Base-by-base conservation (phyloP, 2,888 invertebrate species). In the Rhaphigaster nebulosa region DNA sequence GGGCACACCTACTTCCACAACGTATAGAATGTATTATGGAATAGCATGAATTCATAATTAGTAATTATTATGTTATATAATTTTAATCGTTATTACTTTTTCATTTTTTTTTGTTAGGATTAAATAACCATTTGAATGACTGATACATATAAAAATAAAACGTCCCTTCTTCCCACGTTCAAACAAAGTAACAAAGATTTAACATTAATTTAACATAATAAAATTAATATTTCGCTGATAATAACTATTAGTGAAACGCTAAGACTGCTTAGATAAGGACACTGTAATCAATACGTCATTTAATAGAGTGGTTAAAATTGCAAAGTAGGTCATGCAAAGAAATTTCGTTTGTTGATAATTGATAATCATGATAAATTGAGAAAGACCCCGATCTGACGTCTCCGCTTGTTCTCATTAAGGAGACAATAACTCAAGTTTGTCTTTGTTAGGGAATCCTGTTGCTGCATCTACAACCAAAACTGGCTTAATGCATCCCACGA, bases 371-470 rank as follows among this genome's bases (percentile, higher is more conserved):
- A 29, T 38, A 38, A 26, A 76, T 76, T 6, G 18, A 23, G 70
- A 38, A 76, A 38, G 70, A 38, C 1, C 70, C 70, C 13, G 65
- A 65, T 29, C 65, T 29, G 29, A 65, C 65, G 29, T n/a, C 70
- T 20, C 20, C 70, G 20, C 70, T 76, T 76, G 70, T 76, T 38
- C 20, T 76, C 34, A 76, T 76, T 76, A 76, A 34, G 20, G 70
- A 76, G 70, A 76, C 70, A 76, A 76, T 76, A 38, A 38, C 34
- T 38, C 20, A 76, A 76, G 70, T 38, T 76, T 0, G 70, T 76
- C 70, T 76, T 76, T 76, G 70, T 76, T 38, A 18, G 38, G 12
- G 70, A 38, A 76, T 76, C 38, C 70, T 34, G 70, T 76, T 76
- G 34, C 38, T 76, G 34, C 6, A 20, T 76, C 23, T 38, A 76